Evolutionary conservation across 2,888 invertebrate species (phyloP).

Genomic region (Drosophila stalkeri): DNA sequence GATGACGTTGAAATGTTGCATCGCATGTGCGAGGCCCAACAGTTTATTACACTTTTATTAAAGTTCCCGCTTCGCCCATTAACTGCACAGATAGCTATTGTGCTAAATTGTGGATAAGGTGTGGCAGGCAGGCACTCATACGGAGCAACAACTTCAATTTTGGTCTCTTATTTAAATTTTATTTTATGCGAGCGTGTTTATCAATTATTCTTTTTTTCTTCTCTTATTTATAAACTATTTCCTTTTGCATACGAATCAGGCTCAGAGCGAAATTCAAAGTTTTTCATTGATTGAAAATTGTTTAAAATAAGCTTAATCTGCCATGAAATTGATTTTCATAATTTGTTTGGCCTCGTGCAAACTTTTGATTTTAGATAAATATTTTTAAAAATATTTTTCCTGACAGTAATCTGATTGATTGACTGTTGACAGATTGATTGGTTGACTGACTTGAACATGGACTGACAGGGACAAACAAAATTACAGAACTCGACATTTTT

Average conservation of each 20-base stretch:
- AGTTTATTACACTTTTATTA: constrained; percentile 33
- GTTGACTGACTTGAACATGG: neutral
- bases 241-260: neutral
- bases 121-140: constrained; percentile 38
- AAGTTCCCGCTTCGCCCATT: constrained; percentile 23
- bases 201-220: neutral
- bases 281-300: neutral
- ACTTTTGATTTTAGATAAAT: neutral
- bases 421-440: constrained; percentile 1
- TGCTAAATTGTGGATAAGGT: constrained; percentile 38
- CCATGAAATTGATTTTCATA: neutral
- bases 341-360: neutral
- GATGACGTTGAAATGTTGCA: constrained; percentile 62
- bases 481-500: neutral
- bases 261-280: neutral
- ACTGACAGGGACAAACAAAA: neutral
- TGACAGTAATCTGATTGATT: neutral
- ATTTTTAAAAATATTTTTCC: neutral
- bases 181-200: neutral
- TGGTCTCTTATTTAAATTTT: neutral
- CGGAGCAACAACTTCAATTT: neutral
- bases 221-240: neutral
- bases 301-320: neutral
- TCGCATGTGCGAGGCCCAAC: constrained; percentile 25
- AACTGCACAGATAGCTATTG: constrained; percentile 27